Conservation (phyloP, 2,113 vertebrate genomes). For the Nipponia nippon region DNA sequence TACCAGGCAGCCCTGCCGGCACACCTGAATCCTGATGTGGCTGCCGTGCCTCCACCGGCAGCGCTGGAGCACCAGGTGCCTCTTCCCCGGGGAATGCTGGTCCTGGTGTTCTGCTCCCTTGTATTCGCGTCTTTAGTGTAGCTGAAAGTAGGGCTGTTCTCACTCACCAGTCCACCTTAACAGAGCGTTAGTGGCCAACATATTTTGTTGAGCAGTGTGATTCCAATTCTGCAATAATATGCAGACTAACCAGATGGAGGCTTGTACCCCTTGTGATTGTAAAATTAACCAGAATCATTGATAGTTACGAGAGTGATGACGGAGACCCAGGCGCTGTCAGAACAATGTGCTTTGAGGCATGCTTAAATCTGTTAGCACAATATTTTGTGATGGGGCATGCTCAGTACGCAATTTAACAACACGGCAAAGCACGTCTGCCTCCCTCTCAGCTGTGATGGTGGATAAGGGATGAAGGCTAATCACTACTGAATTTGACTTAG, state of each 20-base stretch:
- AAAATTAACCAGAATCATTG: constrained; percentile 60
- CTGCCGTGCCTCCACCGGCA: neutral
- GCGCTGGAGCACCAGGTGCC: neutral
- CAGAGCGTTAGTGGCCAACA: constrained; percentile 8
- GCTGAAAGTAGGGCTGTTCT: neutral
- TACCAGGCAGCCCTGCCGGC: neutral
- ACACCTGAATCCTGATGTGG: neutral
- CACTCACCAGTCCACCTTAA: constrained; percentile 45
- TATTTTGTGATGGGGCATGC: constrained; percentile 40
- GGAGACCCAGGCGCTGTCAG: constrained; percentile 58
- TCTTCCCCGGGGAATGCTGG: accelerated
- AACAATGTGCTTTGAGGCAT: constrained; percentile 60
- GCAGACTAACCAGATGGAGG: constrained; percentile 64
- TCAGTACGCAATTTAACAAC: neutral
- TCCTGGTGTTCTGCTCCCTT: accelerated
- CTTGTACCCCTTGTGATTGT: constrained; percentile 58
- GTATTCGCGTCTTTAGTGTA: neutral
- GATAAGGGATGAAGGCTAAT: neutral
- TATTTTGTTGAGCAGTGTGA: constrained; percentile 60
- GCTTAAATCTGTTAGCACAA: constrained; percentile 56
- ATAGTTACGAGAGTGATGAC: constrained; percentile 53
- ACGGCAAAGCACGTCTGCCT: neutral
- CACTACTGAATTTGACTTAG: neutral
- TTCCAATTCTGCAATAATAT: constrained; percentile 39
- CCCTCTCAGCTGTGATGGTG: neutral